These are phyloP conservation scores for Saguinus imperator DNA, from an alignment of 2,113 vertebrate species.

Conservation along the genomic window DNA sequence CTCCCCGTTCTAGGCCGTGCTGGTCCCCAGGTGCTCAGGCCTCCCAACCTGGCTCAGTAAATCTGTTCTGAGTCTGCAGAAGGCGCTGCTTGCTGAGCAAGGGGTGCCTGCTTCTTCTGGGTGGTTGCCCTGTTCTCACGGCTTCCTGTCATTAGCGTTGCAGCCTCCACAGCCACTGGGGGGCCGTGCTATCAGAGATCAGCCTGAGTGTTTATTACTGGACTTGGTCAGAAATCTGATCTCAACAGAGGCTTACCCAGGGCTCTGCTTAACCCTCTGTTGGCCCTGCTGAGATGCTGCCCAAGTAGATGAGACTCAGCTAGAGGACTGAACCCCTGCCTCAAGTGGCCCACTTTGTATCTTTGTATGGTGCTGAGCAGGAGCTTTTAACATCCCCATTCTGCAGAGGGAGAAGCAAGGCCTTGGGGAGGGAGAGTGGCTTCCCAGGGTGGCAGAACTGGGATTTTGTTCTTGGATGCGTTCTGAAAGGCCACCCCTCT, in stretches of 20 bases:
- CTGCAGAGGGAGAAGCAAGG: not conserved
- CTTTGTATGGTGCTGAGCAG: not conserved
- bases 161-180: slow-evolving; percentile 78
- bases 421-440: not conserved
- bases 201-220: slow-evolving; percentile 80
- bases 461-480: not conserved
- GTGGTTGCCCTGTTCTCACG: slow-evolving; percentile 79
- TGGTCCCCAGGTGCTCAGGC: not conserved
- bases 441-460: not conserved
- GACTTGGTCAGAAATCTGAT: slow-evolving; percentile 82
- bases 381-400: not conserved
- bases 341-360: not conserved
- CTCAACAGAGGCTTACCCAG: slow-evolving; percentile 46
- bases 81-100: slow-evolving; percentile 66
- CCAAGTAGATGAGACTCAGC: not conserved
- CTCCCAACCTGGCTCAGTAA: slow-evolving; percentile 45
- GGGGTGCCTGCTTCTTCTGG: slow-evolving; percentile 70
- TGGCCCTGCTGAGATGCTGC: not conserved
- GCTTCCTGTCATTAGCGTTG: slow-evolving; percentile 85
- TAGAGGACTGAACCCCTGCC: not conserved
- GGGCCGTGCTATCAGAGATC: slow-evolving; percentile 81
- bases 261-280: slow-evolving; percentile 78
- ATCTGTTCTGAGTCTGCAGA: slow-evolving; percentile 65
- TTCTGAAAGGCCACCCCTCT: not conserved
- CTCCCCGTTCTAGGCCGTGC: not conserved